phyloP scores from a whole-genome alignment of 2,888 invertebrate species.

The Mesochorus sp. region DNA sequence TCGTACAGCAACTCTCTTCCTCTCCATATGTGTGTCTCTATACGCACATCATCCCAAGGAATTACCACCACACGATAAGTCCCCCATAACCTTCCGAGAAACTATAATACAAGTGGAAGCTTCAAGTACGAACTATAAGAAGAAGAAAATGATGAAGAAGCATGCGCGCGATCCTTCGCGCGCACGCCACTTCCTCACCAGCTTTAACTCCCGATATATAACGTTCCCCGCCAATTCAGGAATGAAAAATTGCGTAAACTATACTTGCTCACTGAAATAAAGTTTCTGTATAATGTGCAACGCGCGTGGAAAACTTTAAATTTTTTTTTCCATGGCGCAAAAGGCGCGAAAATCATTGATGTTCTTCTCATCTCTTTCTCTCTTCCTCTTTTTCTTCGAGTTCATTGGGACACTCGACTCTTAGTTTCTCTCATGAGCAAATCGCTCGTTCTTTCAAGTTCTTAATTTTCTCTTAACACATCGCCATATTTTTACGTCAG shows the following conservation, averaged over 20 bases:
- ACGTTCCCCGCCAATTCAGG: no score
- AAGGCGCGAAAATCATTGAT: background rate
- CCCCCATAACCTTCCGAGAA: conserved; percentile 23
- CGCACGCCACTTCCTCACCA: conserved; percentile 4
- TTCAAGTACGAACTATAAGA: background rate
- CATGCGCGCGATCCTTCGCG: background rate
- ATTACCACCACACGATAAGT: conserved; percentile 1
- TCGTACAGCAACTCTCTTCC: no score
- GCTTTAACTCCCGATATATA: no score
- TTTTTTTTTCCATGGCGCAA: background rate
- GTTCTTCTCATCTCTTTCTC: background rate
- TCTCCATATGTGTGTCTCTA: no score
- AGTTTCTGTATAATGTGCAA: conserved; percentile 24
- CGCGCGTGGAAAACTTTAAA: conserved; percentile 25
- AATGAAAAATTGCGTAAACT: no score
- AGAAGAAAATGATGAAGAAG: conserved; percentile 33
- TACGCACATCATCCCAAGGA: no score
- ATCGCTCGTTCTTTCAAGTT: no score
- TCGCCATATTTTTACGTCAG: no score
- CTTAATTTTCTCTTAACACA: no score
- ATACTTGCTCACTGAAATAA: background rate
- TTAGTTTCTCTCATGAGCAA: no score
- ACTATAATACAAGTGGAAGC: conserved; percentile 18
- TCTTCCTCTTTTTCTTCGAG: no score
- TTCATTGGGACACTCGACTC: no score